These are phyloP conservation scores for Cosmia trapezina DNA, from an alignment of 2,888 invertebrate genomes.

Conservation along the genomic window DNA sequence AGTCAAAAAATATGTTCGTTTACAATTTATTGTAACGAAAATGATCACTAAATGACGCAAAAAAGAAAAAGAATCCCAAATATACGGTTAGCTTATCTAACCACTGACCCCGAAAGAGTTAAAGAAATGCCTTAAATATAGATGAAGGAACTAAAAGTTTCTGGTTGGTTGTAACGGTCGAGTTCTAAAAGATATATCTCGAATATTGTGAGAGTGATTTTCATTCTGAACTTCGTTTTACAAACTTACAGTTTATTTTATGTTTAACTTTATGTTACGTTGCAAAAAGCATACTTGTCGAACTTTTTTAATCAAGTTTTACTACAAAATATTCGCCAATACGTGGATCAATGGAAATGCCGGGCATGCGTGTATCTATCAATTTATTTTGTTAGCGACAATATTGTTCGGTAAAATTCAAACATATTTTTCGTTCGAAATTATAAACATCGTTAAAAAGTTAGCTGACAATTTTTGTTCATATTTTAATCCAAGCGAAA, in stretches of 20 bases:
- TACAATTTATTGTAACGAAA: no score
- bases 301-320: conserved; percentile 23
- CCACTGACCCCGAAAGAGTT: no score
- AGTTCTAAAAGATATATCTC: background rate
- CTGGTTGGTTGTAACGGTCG: no score
- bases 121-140: no score
- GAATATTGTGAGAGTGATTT: background rate
- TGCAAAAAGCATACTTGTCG: background rate
- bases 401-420: conserved; percentile 23
- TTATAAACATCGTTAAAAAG: conserved; percentile 12
- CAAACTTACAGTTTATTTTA: no score
- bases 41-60: no score
- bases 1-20: no score
- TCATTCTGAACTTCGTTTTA: background rate
- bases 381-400: conserved; percentile 9
- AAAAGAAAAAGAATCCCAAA: no score
- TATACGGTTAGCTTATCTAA: no score
- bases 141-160: background rate
- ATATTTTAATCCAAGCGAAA: conserved; percentile 13
- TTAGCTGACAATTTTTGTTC: conserved; percentile 9
- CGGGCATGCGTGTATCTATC: background rate
- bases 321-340: conserved; percentile 14
- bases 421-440: conserved; percentile 30
- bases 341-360: conserved; percentile 9
- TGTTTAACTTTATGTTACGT: background rate